These are phyloP conservation scores for Aeoliscus strigatus DNA, from an alignment of 2,797 vertebrate genomes.

Conservation along the genomic window DNA sequence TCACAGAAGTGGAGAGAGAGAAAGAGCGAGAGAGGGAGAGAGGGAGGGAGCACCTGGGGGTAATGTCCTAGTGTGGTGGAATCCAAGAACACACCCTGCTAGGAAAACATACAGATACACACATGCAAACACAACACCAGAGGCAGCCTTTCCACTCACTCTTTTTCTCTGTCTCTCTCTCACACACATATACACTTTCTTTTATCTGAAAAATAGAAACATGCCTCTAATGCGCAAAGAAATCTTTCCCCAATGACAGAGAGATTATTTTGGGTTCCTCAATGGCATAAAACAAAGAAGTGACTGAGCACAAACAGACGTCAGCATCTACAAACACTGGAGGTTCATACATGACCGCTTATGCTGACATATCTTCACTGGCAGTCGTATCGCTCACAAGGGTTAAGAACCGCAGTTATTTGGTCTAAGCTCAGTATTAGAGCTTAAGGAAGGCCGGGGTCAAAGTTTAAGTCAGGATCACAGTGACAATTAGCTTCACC, in stretches of 20 bases:
- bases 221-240: conserved; percentile 49
- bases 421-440: conserved; percentile 24
- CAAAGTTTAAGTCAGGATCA: conserved; percentile 60
- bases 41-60: conserved; percentile 68
- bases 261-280: conserved; percentile 49
- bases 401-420: conserved; percentile 43
- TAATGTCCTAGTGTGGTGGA: conserved; percentile 75
- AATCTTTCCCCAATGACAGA: conserved; percentile 58
- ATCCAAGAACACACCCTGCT: conserved; percentile 78
- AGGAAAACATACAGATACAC: conserved; percentile 69
- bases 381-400: conserved; percentile 41
- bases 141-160: conserved; percentile 38
- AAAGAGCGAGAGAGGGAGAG: conserved; percentile 23
- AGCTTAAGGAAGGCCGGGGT: conserved; percentile 35
- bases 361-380: conserved; percentile 56
- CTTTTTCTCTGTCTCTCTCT: conserved; percentile 11
- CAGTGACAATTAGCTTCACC: conserved; percentile 38
- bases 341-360: conserved; percentile 44
- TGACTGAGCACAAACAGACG: conserved; percentile 52
- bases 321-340: conserved; percentile 53
- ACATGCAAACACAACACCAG: conserved; percentile 55
- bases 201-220: conserved; percentile 71
- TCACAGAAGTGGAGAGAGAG: conserved; percentile 55
- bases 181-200: conserved; percentile 32
- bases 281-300: conserved; percentile 62